Conservation (phyloP, 2,797 vertebrate species). For the Esox lucius region DNA sequence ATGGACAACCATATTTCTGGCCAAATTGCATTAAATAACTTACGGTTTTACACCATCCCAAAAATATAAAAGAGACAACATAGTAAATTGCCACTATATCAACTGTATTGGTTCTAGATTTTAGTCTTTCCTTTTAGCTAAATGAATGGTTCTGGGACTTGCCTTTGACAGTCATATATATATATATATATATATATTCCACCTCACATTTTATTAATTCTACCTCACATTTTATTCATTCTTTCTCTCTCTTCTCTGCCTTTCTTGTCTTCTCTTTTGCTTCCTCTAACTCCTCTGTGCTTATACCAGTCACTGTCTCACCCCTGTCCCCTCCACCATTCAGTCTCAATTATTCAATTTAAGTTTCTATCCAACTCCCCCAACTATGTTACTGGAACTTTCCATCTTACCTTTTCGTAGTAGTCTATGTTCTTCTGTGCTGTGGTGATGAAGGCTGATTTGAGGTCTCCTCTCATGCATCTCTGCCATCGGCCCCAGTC, state of each 20-base stretch:
- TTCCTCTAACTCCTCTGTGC: neutral
- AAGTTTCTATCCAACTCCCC: neutral
- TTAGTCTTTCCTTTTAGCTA: neutral
- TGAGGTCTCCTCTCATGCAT: constrained; percentile 85
- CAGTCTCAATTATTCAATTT: neutral
- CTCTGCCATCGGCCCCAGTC: constrained; percentile 91
- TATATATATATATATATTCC: neutral
- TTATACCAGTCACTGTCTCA: too few relatives aligned
- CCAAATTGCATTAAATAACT: neutral
- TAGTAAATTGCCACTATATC: neutral
- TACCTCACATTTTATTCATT: neutral
- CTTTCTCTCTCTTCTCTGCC: neutral
- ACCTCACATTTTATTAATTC: neutral
- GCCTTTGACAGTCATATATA: neutral
- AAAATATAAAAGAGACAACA: neutral
- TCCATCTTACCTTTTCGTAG: constrained; percentile 88
- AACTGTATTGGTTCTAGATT: neutral
- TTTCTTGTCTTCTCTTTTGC: neutral
- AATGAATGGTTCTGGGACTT: neutral
- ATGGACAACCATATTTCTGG: neutral
- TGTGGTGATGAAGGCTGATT: constrained; percentile 74
- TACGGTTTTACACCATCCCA: neutral
- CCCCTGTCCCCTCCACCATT: neutral
- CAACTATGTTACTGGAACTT: neutral
- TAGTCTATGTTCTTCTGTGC: constrained; percentile 86